Evolutionary conservation across 2,797 vertebrate genomes (phyloP), one percentile per base, ranked within the genome.

Genomic region (Coccyzus lansbergi): DNA sequence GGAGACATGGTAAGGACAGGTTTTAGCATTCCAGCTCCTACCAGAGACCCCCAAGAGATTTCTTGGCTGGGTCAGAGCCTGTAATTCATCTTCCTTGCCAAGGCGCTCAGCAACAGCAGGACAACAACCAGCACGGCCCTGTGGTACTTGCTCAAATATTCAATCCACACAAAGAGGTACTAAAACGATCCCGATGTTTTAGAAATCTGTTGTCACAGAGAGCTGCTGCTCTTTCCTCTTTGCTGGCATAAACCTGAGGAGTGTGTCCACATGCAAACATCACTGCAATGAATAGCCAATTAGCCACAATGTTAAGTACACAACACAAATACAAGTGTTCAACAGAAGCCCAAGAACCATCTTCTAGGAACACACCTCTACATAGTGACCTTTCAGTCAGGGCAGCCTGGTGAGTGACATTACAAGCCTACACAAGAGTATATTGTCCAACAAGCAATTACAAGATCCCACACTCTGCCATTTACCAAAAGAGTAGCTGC

Each of bases 61-160:
- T 64, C 49, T 40, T 62, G 34, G 26, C 59, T 72, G 48, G 36
- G 44, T 56, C 44, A 49, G 48, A 80, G 48, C 34, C 83, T 63
- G 18, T 17, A 68, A 67, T 59, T 65, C 69, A 46, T 42, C 44
- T 75, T 89, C 21, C 33, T 69, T 63, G 40, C 42, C 65, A 83
- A 74, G 25, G 40, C 33, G 8, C 34, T 14, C 15, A 2, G 48
- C 53, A 91, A 76, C 2, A 1, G 67, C 46, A 81, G 46, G 65
- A 86, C 70, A n/a, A n/a, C 0, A 2, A 36, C 58, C 2, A 5
- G n/a, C 42, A 18, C 0, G 2, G 65, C 34, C 25, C 42, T 26
- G 36, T 29, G 8, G 1, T 58, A 64, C 29, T 29, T 34, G 22
- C n/a, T 84, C 17, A 46, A 59, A 88, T 38, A 60, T 72, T 77